Evolutionary conservation across 2,888 invertebrate genomes (phyloP).

Genomic region (Dynastes grantii): DNA sequence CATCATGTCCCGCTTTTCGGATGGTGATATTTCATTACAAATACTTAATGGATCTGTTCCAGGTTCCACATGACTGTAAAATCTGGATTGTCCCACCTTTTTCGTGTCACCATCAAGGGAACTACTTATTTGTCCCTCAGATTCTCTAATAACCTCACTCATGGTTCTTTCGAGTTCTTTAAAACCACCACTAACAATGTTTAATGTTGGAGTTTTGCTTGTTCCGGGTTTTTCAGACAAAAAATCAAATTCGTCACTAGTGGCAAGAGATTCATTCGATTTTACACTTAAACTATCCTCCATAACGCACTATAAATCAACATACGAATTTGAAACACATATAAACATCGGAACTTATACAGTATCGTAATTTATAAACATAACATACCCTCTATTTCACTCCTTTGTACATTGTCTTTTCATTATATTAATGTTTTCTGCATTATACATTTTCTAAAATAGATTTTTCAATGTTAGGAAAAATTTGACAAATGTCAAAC

Average conservation of each 20-base stretch:
- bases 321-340: neutral
- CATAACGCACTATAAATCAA: conserved; percentile 31
- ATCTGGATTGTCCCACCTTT: conserved; percentile 72
- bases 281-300: conserved; percentile 73
- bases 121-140: conserved; percentile 61
- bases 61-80: conserved; percentile 69
- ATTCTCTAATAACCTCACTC: conserved; percentile 73
- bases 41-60: conserved; percentile 61
- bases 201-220: conserved; percentile 74
- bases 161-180: conserved; percentile 77
- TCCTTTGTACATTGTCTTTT: conserved; percentile 26
- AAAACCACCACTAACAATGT: conserved; percentile 77
- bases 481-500: conserved; percentile 19
- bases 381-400: conserved; percentile 20
- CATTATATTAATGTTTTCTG: conserved; percentile 19
- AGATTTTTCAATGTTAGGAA: neutral
- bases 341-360: neutral
- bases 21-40: conserved; percentile 65
- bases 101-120: conserved; percentile 65
- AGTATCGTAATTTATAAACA: neutral
- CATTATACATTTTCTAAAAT: neutral
- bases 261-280: conserved; percentile 80
- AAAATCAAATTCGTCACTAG: conserved; percentile 82
- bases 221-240: conserved; percentile 73
- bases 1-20: conserved; percentile 86